phyloP scores from a whole-genome alignment of 1,140 invertebrate genomes.

The Armadillidium nasatum region DNA sequence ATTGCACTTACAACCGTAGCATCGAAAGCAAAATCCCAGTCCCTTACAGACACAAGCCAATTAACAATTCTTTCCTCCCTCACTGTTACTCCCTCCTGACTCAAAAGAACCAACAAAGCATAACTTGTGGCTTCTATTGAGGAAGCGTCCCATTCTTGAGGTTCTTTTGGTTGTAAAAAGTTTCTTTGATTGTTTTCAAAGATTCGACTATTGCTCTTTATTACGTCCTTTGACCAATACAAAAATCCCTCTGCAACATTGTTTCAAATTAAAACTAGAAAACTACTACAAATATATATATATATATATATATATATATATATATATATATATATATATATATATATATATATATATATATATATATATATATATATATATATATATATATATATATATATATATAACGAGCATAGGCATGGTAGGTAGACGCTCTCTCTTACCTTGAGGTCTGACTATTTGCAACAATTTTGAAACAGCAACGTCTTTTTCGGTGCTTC shows the following conservation, averaged over 20 bases:
- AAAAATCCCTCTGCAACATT: too few relatives aligned
- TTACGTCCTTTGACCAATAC: too few relatives aligned
- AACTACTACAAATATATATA: too few relatives aligned
- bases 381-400: too few relatives aligned
- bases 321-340: too few relatives aligned
- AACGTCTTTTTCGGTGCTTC: conserved; percentile 51
- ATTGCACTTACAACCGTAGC: conserved; percentile 52
- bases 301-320: too few relatives aligned
- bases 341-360: too few relatives aligned
- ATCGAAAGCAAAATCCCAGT: conserved; percentile 55
- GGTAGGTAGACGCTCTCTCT: neutral
- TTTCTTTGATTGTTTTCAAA: conserved; percentile 53
- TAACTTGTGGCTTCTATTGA: conserved; percentile 58
- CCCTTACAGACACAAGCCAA: conserved; percentile 58
- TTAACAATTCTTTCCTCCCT: conserved; percentile 45
- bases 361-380: too few relatives aligned
- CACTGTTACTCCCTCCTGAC: conserved; percentile 50
- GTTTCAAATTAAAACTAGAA: too few relatives aligned
- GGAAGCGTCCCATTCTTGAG: conserved; percentile 50
- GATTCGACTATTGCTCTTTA: conserved; percentile 38
- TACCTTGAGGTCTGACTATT: neutral
- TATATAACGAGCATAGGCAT: too few relatives aligned
- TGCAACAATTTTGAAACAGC: conserved; percentile 46
- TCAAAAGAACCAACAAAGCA: conserved; percentile 56
- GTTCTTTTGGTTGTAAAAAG: conserved; percentile 51